phyloP scores from a whole-genome alignment of 2,888 invertebrate species.

The Ditylenchus weischeri region DNA sequence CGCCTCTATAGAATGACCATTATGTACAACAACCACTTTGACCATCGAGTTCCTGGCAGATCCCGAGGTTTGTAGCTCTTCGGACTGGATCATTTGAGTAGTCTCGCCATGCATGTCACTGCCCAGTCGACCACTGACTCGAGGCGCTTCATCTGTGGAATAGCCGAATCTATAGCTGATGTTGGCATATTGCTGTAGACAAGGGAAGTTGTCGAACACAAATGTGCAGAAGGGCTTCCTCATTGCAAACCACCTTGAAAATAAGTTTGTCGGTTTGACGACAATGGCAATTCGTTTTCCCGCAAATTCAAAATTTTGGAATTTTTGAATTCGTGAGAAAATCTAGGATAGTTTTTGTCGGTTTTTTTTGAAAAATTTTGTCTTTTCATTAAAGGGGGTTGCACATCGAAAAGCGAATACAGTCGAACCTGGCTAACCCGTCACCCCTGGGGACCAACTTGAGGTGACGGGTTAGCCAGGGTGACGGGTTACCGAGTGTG shows the following conservation, averaged over 20 bases:
- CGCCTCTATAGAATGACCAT: slow-evolving; percentile 12
- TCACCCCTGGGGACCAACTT: no score
- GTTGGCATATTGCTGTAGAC: slow-evolving; percentile 95
- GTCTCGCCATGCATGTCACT: neutral
- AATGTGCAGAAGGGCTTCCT: slow-evolving; percentile 95
- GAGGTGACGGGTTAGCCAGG: no score
- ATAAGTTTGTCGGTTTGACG: neutral
- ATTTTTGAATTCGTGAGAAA: no score
- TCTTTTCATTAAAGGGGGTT: no score
- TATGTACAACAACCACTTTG: neutral
- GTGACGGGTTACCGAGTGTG: no score
- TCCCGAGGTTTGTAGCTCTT: neutral
- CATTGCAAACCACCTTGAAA: slow-evolving; percentile 78
- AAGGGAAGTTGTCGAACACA: slow-evolving; percentile 85
- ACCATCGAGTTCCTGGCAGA: slow-evolving; percentile 3
- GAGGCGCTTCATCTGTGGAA: neutral
- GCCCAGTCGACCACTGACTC: neutral
- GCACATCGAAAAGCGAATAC: no score
- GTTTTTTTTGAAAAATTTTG: no score
- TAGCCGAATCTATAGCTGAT: slow-evolving; percentile 72
- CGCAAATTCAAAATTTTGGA: no score
- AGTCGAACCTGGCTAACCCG: no score
- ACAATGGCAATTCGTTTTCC: no score
- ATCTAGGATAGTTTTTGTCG: no score
- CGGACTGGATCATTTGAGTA: slow-evolving; percentile 4